These are phyloP conservation scores for Molossus alvarezi DNA, from an alignment of 2,797 vertebrate species.

Conservation along the genomic window DNA sequence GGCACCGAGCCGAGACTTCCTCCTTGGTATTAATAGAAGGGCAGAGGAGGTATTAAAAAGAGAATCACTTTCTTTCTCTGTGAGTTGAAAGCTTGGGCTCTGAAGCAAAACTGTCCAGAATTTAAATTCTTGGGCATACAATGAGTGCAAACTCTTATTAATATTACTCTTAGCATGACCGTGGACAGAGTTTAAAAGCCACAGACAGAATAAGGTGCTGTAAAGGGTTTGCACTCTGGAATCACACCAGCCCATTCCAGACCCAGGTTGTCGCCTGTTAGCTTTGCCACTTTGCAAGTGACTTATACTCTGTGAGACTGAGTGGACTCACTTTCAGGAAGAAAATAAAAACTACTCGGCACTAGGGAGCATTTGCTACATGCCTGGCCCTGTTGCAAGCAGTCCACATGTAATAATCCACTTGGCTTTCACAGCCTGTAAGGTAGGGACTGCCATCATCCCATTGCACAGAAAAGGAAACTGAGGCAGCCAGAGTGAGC, in stretches of 20 bases:
- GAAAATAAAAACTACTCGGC: not conserved
- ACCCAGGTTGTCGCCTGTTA: not conserved
- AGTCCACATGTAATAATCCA: not conserved
- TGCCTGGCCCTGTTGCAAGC: not conserved
- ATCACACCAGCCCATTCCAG: not conserved
- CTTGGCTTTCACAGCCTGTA: not conserved
- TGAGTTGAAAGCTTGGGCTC: slow-evolving; percentile 69
- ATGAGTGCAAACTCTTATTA: not conserved
- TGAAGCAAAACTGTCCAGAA: slow-evolving; percentile 59
- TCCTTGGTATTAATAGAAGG: slow-evolving; percentile 50
- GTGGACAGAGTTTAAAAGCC: not conserved
- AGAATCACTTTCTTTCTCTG: slow-evolving; percentile 33
- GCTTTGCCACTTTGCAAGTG: not conserved
- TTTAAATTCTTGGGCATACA: slow-evolving; percentile 49
- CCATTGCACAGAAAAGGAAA: not conserved
- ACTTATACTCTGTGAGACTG: not conserved
- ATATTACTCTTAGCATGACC: not conserved
- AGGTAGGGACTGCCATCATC: not conserved
- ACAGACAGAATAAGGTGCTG: not conserved
- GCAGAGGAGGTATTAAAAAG: slow-evolving; percentile 50
- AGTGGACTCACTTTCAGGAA: not conserved
- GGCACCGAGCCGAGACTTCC: slow-evolving; percentile 21
- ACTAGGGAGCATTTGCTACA: fast-evolving
- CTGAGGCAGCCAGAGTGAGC: not conserved
- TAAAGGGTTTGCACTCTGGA: not conserved